phyloP scores from a whole-genome alignment of 2,888 invertebrate species.

The Adela reaumurella region DNA sequence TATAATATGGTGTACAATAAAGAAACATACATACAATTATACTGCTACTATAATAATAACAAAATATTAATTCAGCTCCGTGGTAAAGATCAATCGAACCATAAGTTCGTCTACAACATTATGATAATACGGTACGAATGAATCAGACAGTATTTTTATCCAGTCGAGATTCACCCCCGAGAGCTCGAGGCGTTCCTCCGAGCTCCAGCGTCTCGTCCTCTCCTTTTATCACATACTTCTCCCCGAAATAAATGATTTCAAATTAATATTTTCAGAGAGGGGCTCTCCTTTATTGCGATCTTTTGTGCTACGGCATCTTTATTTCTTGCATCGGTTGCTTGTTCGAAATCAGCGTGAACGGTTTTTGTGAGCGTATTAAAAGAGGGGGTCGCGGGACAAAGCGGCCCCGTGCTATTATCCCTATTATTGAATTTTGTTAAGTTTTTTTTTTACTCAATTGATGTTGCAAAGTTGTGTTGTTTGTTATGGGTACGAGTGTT shows the following conservation, averaged over 20 bases:
- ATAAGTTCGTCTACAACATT: no score
- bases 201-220: no score
- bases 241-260: constrained; percentile 34
- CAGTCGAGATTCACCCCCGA: no score
- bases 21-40: no score
- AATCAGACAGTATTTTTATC: no score
- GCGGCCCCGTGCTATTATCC: background rate
- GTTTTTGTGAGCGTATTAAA: constrained; percentile 1
- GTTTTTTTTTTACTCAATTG: background rate
- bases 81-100: no score
- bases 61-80: no score
- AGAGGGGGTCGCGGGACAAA: background rate
- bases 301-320: constrained; percentile 18
- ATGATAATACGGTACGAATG: no score
- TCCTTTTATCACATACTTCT: constrained; percentile 24
- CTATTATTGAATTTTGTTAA: background rate
- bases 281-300: constrained; percentile 27
- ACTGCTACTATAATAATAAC: no score
- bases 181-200: no score
- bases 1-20: no score
- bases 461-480: background rate
- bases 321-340: constrained; percentile 21
- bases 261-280: constrained; percentile 34
- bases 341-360: constrained; percentile 14
- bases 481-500: background rate